Evolutionary conservation across 2,797 vertebrate genomes (phyloP).

Genomic region (Borostomias antarcticus): DNA sequence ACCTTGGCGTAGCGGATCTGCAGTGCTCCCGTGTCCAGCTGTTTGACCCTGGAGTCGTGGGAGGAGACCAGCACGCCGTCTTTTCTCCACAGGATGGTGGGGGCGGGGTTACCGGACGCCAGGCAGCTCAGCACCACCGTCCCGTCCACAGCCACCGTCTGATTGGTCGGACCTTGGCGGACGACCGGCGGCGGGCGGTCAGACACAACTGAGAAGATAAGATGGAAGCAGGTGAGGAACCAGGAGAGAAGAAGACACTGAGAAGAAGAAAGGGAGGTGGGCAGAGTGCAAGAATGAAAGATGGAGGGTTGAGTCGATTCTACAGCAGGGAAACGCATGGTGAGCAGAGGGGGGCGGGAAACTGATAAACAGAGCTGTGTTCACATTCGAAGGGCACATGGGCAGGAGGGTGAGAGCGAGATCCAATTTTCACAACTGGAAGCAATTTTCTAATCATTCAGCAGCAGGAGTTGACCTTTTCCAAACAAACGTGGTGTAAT

Average conservation of each 20-base stretch:
- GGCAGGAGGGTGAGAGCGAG: conserved; percentile 29
- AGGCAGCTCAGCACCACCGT: conserved; percentile 88
- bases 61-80: conserved; percentile 89
- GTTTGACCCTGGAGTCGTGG: conserved; percentile 94
- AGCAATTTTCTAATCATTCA: conserved; percentile 89
- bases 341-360: conserved; percentile 36
- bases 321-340: conserved; percentile 39
- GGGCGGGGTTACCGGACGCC: conserved; percentile 85
- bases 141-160: conserved; percentile 94
- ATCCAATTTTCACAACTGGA: conserved; percentile 85
- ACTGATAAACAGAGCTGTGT: conserved; percentile 40
- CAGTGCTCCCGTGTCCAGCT: conserved; percentile 86
- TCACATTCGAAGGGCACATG: conserved; percentile 45
- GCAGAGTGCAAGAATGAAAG: neutral
- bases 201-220: conserved; percentile 81
- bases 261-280: conserved; percentile 1
- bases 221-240: too few relatives aligned
- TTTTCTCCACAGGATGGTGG: conserved; percentile 95
- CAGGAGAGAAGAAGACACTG: neutral
- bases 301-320: conserved; percentile 35
- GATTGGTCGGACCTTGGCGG: conserved; percentile 93
- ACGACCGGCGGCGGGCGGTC: conserved; percentile 96
- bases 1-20: conserved; percentile 98
- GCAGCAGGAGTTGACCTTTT: conserved; percentile 80
- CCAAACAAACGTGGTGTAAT: conserved; percentile 84